Percentiles rank a stretch among this genome's conserved stretches.
These are phyloP conservation scores for Acipenser oxyrinchus DNA, from an alignment of 2,797 vertebrate species.

Conservation along the genomic window DNA sequence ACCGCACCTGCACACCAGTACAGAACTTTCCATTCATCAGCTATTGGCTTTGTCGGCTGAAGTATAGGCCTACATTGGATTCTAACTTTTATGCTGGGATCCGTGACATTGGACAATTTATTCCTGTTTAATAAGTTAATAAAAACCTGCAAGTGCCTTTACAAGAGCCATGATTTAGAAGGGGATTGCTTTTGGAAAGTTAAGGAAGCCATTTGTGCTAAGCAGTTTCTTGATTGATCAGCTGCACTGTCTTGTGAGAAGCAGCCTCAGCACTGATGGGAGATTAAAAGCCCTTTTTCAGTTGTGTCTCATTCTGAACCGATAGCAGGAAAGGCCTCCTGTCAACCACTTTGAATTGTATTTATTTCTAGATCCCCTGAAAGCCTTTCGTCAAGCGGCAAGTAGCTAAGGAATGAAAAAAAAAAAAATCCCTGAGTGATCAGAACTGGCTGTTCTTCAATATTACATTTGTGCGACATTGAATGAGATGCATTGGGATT, in stretches of 20 bases:
- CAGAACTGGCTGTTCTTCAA: neutral
- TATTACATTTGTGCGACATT: neutral
- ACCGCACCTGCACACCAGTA: too few species aligned
- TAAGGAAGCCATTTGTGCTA: conserved; percentile 46
- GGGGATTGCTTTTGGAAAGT: conserved; percentile 40
- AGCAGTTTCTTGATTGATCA: conserved; percentile 45
- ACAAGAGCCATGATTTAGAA: conserved; percentile 38
- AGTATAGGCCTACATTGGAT: too few species aligned
- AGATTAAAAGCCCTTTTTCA: conserved; percentile 48
- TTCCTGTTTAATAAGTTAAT: conserved; percentile 32
- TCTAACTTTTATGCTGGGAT: neutral
- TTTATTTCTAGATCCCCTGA: conserved; percentile 9
- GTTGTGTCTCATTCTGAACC: conserved; percentile 36
- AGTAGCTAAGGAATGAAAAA: neutral
- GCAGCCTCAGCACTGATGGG: conserved; percentile 47
- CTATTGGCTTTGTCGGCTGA: too few species aligned
- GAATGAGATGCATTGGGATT: neutral
- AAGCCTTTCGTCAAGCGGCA: neutral
- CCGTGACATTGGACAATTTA: conserved; percentile 17
- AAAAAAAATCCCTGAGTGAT: neutral
- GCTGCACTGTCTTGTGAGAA: conserved; percentile 31
- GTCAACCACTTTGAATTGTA: conserved; percentile 36
- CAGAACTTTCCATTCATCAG: too few species aligned
- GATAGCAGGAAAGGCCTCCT: conserved; percentile 34
- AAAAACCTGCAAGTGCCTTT: conserved; percentile 23